Evolutionary conservation across 2,888 invertebrate species (phyloP).

Genomic region (Plutella xylostella): DNA sequence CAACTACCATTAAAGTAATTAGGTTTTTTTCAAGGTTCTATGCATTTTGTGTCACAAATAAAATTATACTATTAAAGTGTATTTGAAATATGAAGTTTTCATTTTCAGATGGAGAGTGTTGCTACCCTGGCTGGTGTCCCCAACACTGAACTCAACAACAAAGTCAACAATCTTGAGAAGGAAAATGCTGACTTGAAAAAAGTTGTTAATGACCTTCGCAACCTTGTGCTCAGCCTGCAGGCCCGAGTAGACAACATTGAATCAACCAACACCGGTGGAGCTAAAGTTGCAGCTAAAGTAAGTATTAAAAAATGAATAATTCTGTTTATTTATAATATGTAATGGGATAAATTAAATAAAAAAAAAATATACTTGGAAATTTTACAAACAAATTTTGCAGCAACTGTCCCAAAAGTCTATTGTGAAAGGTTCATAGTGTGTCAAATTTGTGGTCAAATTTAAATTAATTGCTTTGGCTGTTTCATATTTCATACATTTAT

Average conservation of each 20-base stretch:
- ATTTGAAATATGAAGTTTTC: slow-evolving; percentile 22
- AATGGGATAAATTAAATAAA: no score
- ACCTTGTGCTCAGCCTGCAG: slow-evolving; percentile 58
- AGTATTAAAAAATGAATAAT: no score
- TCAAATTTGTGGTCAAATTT: no score
- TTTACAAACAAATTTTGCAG: no score
- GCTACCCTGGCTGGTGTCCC: slow-evolving; percentile 67
- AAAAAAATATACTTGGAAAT: no score
- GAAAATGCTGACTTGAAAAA: slow-evolving; percentile 67
- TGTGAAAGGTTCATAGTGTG: no score
- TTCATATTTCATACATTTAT: neutral
- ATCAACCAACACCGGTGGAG: no score
- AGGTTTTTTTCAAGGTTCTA: neutral
- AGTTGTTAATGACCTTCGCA: slow-evolving; percentile 54
- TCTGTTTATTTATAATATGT: no score
- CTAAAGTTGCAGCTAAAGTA: slow-evolving; percentile 36
- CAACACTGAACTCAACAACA: slow-evolving; percentile 66
- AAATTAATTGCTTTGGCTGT: neutral
- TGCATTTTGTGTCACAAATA: neutral
- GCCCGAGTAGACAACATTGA: slow-evolving; percentile 52
- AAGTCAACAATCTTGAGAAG: slow-evolving; percentile 68
- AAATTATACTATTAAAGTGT: neutral
- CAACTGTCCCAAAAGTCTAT: no score
- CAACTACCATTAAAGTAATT: neutral
- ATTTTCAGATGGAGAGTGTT: slow-evolving; percentile 75